Percentiles rank a stretch among this genome's conserved stretches.
phyloP scores from a whole-genome alignment of 2,113 vertebrate species.

The Phyllostomus discolor region DNA sequence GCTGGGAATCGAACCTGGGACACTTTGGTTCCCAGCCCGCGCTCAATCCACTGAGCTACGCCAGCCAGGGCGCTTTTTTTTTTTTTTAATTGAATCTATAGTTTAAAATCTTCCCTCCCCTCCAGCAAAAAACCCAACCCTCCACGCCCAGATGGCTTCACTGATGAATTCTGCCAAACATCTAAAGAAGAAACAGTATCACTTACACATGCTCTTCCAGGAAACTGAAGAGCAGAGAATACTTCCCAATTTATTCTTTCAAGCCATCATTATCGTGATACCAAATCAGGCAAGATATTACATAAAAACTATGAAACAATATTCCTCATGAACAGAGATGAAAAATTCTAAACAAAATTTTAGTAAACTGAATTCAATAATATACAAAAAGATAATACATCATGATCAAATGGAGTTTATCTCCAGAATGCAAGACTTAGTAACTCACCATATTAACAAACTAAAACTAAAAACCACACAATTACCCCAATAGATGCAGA shows the following conservation, averaged over 20 bases:
- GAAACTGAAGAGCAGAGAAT: neutral
- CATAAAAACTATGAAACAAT: neutral
- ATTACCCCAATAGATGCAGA: neutral
- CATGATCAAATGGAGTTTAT: neutral
- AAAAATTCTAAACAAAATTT: neutral
- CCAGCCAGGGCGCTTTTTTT: too few relatives aligned
- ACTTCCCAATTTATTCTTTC: neutral
- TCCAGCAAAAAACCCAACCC: neutral
- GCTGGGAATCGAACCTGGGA: too few relatives aligned
- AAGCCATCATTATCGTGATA: neutral
- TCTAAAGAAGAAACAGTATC: neutral
- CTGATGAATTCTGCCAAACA: neutral
- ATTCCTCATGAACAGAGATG: neutral
- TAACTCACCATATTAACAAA: neutral
- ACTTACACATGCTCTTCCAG: neutral
- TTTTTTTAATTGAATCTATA: neutral
- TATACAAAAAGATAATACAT: neutral
- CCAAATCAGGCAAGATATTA: neutral
- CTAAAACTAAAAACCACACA: neutral
- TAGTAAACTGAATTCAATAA: neutral
- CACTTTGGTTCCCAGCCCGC: too few relatives aligned
- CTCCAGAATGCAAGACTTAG: neutral
- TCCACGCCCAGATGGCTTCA: neutral
- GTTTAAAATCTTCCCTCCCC: neutral
- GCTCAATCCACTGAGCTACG: too few relatives aligned